Evolutionary conservation across 1,140 invertebrate genomes (phyloP).

Genomic region (Prorops nasuta): DNA sequence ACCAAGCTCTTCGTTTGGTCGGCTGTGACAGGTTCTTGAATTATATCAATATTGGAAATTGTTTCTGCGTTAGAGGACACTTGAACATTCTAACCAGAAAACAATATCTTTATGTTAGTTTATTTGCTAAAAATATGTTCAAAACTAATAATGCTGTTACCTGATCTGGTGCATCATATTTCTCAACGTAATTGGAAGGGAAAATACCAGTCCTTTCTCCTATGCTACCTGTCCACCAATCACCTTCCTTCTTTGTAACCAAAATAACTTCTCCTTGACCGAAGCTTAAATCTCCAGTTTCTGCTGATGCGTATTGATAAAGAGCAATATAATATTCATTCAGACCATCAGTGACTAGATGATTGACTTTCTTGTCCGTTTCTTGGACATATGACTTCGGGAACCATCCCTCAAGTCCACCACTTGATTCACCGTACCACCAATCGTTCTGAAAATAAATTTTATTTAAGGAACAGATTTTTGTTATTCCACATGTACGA

Average conservation of each 20-base stretch:
- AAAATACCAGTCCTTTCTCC: conserved; percentile 88
- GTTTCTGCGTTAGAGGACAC: too few species aligned
- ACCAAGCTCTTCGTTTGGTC: too few species aligned
- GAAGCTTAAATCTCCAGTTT: conserved; percentile 89
- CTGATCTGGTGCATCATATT: conserved; percentile 53
- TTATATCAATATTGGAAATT: too few species aligned
- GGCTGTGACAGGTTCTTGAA: too few species aligned
- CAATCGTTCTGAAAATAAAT: conserved; percentile 59
- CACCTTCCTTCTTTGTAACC: conserved; percentile 86
- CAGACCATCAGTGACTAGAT: conserved; percentile 24
- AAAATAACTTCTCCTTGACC: conserved; percentile 86
- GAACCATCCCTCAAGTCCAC: conserved; percentile 65
- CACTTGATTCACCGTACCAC: conserved; percentile 66
- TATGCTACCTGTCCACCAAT: conserved; percentile 97
- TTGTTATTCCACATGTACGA: too few species aligned
- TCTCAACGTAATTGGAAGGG: conserved; percentile 89
- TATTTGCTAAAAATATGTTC: too few species aligned
- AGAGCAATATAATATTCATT: conserved; percentile 79
- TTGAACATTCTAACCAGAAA: too few species aligned
- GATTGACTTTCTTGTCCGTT: conserved; percentile 16
- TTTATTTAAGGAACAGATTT: not conserved
- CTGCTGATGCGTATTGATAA: conserved; percentile 82
- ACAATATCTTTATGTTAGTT: too few species aligned
- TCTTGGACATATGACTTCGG: conserved; percentile 69
- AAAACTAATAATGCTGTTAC: too few species aligned